These are phyloP conservation scores for Drosophila tani DNA, from an alignment of 1,140 invertebrate genomes.

Conservation along the genomic window DNA sequence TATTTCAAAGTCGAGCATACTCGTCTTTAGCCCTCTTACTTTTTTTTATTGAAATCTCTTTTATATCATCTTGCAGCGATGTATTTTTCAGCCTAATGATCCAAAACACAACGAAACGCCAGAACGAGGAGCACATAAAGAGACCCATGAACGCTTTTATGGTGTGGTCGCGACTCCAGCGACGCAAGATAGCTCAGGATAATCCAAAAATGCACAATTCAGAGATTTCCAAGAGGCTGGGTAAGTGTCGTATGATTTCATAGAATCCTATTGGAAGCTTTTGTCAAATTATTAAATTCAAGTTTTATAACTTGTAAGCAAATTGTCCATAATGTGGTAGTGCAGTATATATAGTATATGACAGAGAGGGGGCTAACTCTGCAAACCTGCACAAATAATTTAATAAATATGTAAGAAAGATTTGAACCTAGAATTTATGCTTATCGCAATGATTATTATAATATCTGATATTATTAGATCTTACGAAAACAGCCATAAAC, in stretches of 20 bases:
- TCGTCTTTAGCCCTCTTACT: too few relatives aligned
- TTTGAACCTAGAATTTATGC: too few relatives aligned
- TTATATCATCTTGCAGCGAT: slow-evolving; percentile 53
- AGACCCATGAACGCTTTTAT: slow-evolving; percentile 93
- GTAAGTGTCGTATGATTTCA: slow-evolving; percentile 86
- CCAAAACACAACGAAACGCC: slow-evolving; percentile 82
- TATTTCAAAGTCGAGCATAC: too few relatives aligned
- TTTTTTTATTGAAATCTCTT: slow-evolving; percentile 1
- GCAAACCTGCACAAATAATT: not conserved
- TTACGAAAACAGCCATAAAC: too few relatives aligned
- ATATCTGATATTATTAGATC: too few relatives aligned
- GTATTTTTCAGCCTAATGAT: slow-evolving; percentile 84
- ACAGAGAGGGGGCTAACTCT: not conserved
- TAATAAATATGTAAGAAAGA: too few relatives aligned
- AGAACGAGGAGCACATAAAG: slow-evolving; percentile 88
- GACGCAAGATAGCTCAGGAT: slow-evolving; percentile 97
- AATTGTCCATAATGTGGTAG: not conserved
- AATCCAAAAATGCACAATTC: slow-evolving; percentile 99
- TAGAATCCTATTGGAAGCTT: not conserved
- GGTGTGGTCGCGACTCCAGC: slow-evolving; percentile 94
- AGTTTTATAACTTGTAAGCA: not conserved
- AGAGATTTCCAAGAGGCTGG: slow-evolving; percentile 97
- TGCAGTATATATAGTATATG: too few relatives aligned
- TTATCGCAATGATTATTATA: too few relatives aligned
- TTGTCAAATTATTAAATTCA: not conserved